Conservation (phyloP, 2,888 invertebrate genomes). For the Allygus modestus region DNA sequence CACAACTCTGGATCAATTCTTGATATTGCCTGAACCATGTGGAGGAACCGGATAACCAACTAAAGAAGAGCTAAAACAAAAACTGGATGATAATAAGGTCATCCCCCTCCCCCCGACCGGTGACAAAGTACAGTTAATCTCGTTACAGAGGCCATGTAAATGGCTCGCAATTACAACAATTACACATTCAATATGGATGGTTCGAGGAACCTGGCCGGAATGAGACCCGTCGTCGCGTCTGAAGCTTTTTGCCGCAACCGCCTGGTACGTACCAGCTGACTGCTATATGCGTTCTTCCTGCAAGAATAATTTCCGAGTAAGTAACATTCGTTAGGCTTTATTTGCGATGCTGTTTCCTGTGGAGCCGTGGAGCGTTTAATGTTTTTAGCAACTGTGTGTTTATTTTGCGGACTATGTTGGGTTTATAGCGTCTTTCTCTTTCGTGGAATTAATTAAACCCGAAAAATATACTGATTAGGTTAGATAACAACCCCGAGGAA, state of each 20-base stretch:
- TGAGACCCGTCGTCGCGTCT: conserved; percentile 12
- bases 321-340: conserved; percentile 1
- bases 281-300: conserved; percentile 14
- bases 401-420: too few relatives aligned
- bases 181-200: conserved; percentile 57
- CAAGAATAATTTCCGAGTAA: not conserved
- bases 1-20: too few relatives aligned
- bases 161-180: conserved; percentile 47
- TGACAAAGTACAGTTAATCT: conserved; percentile 52
- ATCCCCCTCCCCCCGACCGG: not conserved
- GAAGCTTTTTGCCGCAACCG: conserved; percentile 32
- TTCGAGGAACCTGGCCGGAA: conserved; percentile 35
- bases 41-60: not conserved
- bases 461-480: too few relatives aligned
- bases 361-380: not conserved
- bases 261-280: conserved; percentile 19
- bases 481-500: too few relatives aligned
- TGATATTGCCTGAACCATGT: not conserved
- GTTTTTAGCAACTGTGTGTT: too few relatives aligned
- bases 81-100: conserved; percentile 45
- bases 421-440: too few relatives aligned
- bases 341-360: not conserved
- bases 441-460: too few relatives aligned
- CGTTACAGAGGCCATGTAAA: conserved; percentile 53
- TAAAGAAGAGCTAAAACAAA: conserved; percentile 8